These are phyloP conservation scores for Tryphoninae sp. DNA, from an alignment of 2,888 invertebrate species.

Conservation along the genomic window DNA sequence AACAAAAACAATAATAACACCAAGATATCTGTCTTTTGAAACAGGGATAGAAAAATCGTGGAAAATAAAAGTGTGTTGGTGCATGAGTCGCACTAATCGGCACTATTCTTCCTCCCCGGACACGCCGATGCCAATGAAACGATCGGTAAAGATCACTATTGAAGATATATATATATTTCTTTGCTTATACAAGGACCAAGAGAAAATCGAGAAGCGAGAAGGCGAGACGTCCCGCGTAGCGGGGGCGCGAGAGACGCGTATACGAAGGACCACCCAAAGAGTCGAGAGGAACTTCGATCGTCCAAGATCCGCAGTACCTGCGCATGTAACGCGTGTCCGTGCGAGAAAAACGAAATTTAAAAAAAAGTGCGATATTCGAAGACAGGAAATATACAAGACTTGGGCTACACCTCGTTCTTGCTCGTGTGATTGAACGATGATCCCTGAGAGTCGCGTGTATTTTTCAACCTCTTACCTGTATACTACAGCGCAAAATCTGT, in stretches of 20 bases:
- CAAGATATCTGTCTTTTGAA: neutral
- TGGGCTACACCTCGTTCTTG: slow-evolving; percentile 39
- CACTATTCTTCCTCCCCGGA: neutral
- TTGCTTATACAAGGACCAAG: slow-evolving; percentile 4
- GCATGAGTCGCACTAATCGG: slow-evolving; percentile 47
- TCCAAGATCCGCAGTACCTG: slow-evolving; percentile 30
- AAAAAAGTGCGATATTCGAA: slow-evolving; percentile 8
- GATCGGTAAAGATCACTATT: slow-evolving; percentile 52
- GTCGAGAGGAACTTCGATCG: slow-evolving; percentile 3
- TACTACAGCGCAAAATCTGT: slow-evolving; percentile 73
- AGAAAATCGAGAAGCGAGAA: slow-evolving; percentile 38
- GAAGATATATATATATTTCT: slow-evolving; percentile 44
- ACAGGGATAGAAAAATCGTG: slow-evolving; percentile 23
- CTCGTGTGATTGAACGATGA: slow-evolving; percentile 29
- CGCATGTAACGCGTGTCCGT: slow-evolving; percentile 23
- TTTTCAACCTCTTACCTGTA: slow-evolving; percentile 4
- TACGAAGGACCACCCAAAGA: slow-evolving; percentile 57
- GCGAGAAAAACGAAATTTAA: slow-evolving; percentile 27
- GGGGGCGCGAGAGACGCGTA: slow-evolving; percentile 41
- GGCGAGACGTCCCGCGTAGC: slow-evolving; percentile 50
- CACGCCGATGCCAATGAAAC: neutral
- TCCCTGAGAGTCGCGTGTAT: slow-evolving; percentile 21
- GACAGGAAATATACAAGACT: neutral
- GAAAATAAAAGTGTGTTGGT: slow-evolving; percentile 30
- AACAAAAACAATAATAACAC: slow-evolving; percentile 18